Evolutionary conservation across 2,888 invertebrate genomes (phyloP).

Genomic region (Xestoiulus laeticollis): DNA sequence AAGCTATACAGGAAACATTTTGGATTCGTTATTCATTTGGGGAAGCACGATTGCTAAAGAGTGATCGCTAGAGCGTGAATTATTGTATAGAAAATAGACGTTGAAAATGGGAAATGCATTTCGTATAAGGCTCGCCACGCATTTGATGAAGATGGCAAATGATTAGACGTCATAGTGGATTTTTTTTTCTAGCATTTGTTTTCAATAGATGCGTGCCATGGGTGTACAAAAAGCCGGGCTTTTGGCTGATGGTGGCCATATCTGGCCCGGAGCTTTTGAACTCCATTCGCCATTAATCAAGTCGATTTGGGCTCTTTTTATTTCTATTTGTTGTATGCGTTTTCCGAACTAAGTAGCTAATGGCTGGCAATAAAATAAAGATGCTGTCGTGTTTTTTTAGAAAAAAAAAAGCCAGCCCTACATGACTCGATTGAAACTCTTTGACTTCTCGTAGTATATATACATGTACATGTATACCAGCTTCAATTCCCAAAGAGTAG

Average conservation of each 20-base stretch:
- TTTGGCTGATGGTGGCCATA: not conserved
- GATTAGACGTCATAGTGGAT: slow-evolving; percentile 26
- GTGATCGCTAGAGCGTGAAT: slow-evolving; percentile 12
- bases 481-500: not conserved
- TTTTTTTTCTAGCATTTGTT: slow-evolving; percentile 6
- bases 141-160: slow-evolving; percentile 25
- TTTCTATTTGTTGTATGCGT: slow-evolving; percentile 4
- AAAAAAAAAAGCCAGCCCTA: not conserved
- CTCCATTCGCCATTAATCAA: slow-evolving; percentile 26
- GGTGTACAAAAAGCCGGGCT: not conserved
- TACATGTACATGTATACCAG: too few relatives aligned
- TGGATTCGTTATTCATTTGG: slow-evolving; percentile 26
- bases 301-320: not conserved
- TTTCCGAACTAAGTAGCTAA: slow-evolving; percentile 11
- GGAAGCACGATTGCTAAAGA: not conserved
- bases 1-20: slow-evolving; percentile 20
- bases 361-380: not conserved
- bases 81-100: slow-evolving; percentile 5
- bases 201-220: not conserved
- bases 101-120: not conserved
- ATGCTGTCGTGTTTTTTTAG: not conserved
- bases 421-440: not conserved
- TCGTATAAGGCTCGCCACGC: not conserved
- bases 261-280: not conserved
- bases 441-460: not conserved